Conservation (phyloP, 2,113 vertebrate species). For the Forbesichthys agassizii region DNA sequence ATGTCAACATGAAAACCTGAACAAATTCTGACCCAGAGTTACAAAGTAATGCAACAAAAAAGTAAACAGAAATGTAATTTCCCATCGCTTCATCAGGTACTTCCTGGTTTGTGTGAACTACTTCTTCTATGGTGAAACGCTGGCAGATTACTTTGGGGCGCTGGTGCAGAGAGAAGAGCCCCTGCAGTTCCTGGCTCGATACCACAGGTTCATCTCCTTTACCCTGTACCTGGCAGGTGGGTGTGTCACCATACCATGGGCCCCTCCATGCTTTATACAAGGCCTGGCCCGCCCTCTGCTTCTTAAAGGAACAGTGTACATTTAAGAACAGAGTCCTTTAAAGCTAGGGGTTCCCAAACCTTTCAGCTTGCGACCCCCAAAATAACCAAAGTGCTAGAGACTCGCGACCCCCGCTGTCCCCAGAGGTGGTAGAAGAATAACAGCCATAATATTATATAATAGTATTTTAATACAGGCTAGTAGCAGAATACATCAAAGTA, state of each 20-base stretch:
- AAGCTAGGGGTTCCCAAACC: too few relatives aligned
- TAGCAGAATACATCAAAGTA: too few relatives aligned
- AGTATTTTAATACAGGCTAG: too few relatives aligned
- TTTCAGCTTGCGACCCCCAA: too few relatives aligned
- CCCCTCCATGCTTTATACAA: not conserved
- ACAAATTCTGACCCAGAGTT: not conserved
- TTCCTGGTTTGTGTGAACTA: constrained; percentile 98
- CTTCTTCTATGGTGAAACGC: constrained; percentile 98
- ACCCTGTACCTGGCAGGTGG: constrained; percentile 93
- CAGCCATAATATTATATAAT: too few relatives aligned
- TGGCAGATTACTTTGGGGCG: constrained; percentile 95
- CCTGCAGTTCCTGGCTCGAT: constrained; percentile 94
- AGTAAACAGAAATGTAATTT: not conserved
- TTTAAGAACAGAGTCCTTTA: too few relatives aligned
- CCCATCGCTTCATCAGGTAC: constrained; percentile 78
- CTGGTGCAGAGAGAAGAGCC: constrained; percentile 94
- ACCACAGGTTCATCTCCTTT: constrained; percentile 98
- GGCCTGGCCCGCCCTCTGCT: too few relatives aligned
- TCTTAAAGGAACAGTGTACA: too few relatives aligned
- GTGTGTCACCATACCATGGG: constrained; percentile 32
- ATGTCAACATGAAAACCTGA: not conserved
- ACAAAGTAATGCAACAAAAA: not conserved
- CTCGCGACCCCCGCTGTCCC: too few relatives aligned
- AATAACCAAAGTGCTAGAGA: too few relatives aligned
- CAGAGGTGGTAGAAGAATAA: too few relatives aligned